Base-by-base conservation (phyloP, 35 echinoderm and acorn worm species). In the Nesometra sesokonis region DNA sequence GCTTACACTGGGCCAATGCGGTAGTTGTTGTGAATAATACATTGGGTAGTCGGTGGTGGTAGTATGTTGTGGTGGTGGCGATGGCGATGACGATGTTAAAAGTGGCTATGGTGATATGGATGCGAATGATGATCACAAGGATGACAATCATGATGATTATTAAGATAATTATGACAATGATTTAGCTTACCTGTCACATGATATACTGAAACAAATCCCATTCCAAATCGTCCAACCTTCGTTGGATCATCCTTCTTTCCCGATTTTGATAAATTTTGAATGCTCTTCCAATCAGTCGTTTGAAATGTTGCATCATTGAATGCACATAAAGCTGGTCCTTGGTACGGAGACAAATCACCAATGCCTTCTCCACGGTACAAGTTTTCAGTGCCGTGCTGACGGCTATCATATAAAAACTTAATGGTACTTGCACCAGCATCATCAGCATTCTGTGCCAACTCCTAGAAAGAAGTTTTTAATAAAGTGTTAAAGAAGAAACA, bases 191-290 rank as follows among this genome's bases (percentile, higher is more conserved):
- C 95, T 91, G 95, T 97, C 15, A 97, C 37, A 80, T 97, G 95
- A 47, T 93, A 97, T 0, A 97, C 91, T 30, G 95, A 97, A 79
- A 86, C 93, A 85, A 97, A 97, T 31, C 95, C 95, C 19, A 97
- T 89, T 3, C 95, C 95, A 85, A 97, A 97, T 27, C 95, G 82
- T 19, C 95, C 95, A 89, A 97, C 89, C 88, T 97, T 97, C n/a
- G 86, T 35, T 32, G 84, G 91, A 77, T 97, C 87, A 15, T 93
- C 81, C 39, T 81, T 79, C 57, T 97, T 97, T 11, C 78, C 80
- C 84, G 91, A 93, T 47, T 85, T 86, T 32, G 88, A 89, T 0
- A 87, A 92, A 39, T 82, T 85, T 46, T 97, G 91, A 32, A 97
- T 93, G 30, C 83, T 88, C 5, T 86, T 13, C 95, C 95, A 97